A percentile compares a stretch with the other conserved stretches of the same genome.
phyloP scores from a whole-genome alignment of 2,888 invertebrate genomes.

The Perizoma affinitatum region DNA sequence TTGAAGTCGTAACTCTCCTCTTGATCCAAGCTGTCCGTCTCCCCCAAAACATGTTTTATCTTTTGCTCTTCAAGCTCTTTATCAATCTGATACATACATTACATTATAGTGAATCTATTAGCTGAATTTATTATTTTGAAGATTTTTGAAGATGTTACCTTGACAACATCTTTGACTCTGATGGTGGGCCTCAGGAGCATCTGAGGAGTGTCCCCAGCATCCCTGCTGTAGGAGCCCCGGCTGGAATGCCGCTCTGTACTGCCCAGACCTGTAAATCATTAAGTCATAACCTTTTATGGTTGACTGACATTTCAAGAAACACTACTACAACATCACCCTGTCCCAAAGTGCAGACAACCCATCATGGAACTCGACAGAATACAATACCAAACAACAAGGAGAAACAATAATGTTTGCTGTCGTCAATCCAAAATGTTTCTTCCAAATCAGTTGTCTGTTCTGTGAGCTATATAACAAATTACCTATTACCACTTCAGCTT shows the following conservation, averaged over 20 bases:
- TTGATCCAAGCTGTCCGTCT: slow-evolving; percentile 47
- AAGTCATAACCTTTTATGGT: background rate
- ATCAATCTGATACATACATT: slow-evolving; percentile 63
- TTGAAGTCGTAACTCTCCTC: slow-evolving; percentile 60
- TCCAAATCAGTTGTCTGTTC: too few relatives aligned
- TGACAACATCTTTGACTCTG: slow-evolving; percentile 71
- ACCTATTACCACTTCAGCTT: too few relatives aligned
- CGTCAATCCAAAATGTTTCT: too few relatives aligned
- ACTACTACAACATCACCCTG: too few relatives aligned
- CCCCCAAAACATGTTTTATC: slow-evolving; percentile 63
- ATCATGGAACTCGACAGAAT: too few relatives aligned
- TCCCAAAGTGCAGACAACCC: too few relatives aligned
- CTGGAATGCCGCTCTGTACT: slow-evolving; percentile 58
- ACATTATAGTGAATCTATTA: too few relatives aligned
- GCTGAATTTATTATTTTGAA: too few relatives aligned
- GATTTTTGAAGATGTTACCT: slow-evolving; percentile 52
- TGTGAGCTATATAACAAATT: too few relatives aligned
- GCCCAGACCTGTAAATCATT: slow-evolving; percentile 59
- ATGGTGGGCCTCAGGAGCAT: slow-evolving; percentile 69
- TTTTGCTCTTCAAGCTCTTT: slow-evolving; percentile 75
- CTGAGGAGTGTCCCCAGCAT: slow-evolving; percentile 47
- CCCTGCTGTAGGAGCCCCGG: slow-evolving; percentile 60
- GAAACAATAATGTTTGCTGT: too few relatives aligned
- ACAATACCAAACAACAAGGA: too few relatives aligned
- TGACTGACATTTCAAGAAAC: background rate